Evolutionary conservation across 2,113 vertebrate species (phyloP).

Genomic region (Urocynchramus pylzowi): DNA sequence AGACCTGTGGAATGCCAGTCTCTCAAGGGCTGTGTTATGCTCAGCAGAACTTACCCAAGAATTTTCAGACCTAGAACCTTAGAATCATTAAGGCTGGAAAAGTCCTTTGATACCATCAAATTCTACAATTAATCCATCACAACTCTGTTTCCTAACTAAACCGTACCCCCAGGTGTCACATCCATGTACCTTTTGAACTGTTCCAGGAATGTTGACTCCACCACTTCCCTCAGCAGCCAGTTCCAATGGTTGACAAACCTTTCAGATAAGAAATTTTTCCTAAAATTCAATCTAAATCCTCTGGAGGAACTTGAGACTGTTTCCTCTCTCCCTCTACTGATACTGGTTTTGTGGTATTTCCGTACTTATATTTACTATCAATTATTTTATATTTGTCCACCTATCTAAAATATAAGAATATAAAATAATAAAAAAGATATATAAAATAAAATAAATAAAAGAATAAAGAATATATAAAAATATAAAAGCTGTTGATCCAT

Average conservation of each 20-base stretch:
- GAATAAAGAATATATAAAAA: background rate
- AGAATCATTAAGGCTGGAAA: background rate
- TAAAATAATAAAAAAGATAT: background rate
- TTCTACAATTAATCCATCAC: background rate
- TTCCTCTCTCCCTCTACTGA: background rate
- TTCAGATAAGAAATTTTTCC: background rate
- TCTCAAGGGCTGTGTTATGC: background rate
- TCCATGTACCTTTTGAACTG: background rate
- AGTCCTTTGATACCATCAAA: background rate
- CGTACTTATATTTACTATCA: background rate
- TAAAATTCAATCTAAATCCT: background rate
- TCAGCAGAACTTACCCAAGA: background rate
- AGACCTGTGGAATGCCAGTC: background rate
- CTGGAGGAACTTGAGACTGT: accelerated
- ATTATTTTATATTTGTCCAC: background rate
- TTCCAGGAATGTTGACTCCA: background rate
- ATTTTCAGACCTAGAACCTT: background rate
- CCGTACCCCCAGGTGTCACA: too few relatives aligned
- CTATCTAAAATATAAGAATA: background rate
- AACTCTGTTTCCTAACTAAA: background rate
- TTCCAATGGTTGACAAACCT: background rate
- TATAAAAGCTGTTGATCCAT: background rate
- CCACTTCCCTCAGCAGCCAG: background rate
- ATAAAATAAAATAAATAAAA: too few relatives aligned
- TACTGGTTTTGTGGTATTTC: background rate